phyloP scores from a whole-genome alignment of 2,888 invertebrate species.

The Drosophila putrida region DNA sequence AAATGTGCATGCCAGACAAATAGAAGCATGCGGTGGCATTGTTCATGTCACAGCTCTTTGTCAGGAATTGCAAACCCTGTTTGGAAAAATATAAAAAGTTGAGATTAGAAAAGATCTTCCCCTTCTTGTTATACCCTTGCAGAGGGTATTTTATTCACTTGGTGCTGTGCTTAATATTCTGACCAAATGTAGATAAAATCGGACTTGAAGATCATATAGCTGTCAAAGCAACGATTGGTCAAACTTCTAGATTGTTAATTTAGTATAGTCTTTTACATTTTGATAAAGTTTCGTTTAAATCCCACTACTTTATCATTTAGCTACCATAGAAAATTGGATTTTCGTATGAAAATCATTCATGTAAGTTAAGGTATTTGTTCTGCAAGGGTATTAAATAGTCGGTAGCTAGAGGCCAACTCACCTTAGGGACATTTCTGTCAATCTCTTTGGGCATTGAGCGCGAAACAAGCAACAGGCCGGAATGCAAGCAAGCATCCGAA shows the following conservation, averaged over 20 bases:
- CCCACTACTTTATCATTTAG: not conserved
- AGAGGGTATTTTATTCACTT: not conserved
- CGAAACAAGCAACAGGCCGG: slow-evolving; percentile 89
- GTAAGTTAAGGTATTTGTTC: too few species aligned
- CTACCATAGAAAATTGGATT: not conserved
- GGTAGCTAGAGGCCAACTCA: slow-evolving; percentile 62
- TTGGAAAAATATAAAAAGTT: not conserved
- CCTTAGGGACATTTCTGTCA: slow-evolving; percentile 88
- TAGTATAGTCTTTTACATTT: too few species aligned
- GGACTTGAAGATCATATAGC: not conserved
- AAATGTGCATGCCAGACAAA: slow-evolving; percentile 92
- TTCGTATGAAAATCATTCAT: not conserved
- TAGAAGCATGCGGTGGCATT: slow-evolving; percentile 92
- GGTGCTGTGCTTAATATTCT: too few species aligned
- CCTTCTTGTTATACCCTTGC: not conserved
- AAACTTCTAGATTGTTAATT: not conserved
- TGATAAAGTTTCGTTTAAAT: not conserved
- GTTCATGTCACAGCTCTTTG: slow-evolving; percentile 87
- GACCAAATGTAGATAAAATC: not conserved
- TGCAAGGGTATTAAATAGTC: not conserved
- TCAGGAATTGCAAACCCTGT: slow-evolving; percentile 88
- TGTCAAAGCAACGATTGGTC: not conserved
- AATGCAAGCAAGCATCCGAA: slow-evolving; percentile 90
- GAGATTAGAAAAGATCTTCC: not conserved
- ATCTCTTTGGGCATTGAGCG: slow-evolving; percentile 86